Conservation (phyloP, 2,888 invertebrate species). For the Tipula confusa region DNA sequence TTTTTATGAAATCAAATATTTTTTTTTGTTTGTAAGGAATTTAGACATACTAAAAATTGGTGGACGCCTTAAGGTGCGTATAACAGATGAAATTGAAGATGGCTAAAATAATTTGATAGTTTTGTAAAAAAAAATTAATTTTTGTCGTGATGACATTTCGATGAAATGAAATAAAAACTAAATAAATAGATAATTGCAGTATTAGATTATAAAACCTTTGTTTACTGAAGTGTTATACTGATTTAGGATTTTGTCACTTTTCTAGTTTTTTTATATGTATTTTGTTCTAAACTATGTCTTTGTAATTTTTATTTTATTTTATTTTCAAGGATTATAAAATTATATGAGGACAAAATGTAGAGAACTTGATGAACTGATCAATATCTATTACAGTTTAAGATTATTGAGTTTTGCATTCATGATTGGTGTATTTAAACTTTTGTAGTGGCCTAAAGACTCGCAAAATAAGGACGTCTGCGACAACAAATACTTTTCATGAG, state of each 20-base stretch:
- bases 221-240: neutral
- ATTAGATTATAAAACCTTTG: neutral
- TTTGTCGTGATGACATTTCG: neutral
- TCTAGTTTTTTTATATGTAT: neutral
- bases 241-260: neutral
- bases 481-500: too few relatives aligned
- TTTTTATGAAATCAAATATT: neutral
- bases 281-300: too few relatives aligned
- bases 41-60: neutral
- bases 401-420: too few relatives aligned
- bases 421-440: too few relatives aligned
- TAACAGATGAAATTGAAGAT: neutral
- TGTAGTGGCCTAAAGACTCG: too few relatives aligned
- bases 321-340: too few relatives aligned
- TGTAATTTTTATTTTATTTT: too few relatives aligned
- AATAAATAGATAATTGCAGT: slow-evolving; percentile 16
- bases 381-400: too few relatives aligned
- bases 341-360: too few relatives aligned
- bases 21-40: neutral
- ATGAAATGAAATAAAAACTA: neutral
- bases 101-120: neutral
- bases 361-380: too few relatives aligned
- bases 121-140: too few relatives aligned
- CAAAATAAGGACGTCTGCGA: too few relatives aligned
- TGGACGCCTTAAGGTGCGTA: neutral